Conservation (phyloP, 2,113 vertebrate genomes). For the Tangachromis dhanisi region DNA sequence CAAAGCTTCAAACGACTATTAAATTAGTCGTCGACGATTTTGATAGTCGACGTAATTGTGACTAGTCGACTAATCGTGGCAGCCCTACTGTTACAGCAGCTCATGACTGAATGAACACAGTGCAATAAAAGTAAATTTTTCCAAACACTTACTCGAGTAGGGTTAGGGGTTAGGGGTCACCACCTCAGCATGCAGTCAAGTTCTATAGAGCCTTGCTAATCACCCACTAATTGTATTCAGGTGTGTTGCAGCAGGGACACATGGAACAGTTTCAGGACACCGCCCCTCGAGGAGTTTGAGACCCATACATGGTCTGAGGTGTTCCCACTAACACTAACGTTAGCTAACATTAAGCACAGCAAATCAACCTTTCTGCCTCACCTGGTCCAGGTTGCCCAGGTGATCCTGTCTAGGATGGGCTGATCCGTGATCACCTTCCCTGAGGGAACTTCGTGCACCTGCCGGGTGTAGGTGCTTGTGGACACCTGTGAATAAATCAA, state of each 20-base stretch:
- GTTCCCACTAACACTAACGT: not conserved
- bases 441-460: slow-evolving; percentile 89
- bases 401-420: slow-evolving; percentile 81
- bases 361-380: slow-evolving; percentile 27
- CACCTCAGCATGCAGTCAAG: not conserved
- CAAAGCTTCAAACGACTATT: not conserved
- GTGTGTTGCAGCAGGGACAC: not conserved
- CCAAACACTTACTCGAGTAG: not conserved
- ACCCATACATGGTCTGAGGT: not conserved
- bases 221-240: not conserved
- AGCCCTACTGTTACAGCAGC: not conserved
- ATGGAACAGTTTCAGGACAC: not conserved
- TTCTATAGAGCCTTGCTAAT: not conserved
- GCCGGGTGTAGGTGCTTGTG: slow-evolving; percentile 86
- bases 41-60: not conserved
- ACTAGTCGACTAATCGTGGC: not conserved
- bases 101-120: not conserved
- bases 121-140: not conserved
- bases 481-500: slow-evolving; percentile 75
- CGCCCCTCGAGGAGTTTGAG: not conserved
- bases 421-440: slow-evolving; percentile 84
- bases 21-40: rapidly evolving
- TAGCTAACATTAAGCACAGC: not conserved
- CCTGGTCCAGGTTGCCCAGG: slow-evolving; percentile 98
- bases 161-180: not conserved